Evolutionary conservation across 2,888 invertebrate species (phyloP).

Genomic region (Argyresthia albistria): DNA sequence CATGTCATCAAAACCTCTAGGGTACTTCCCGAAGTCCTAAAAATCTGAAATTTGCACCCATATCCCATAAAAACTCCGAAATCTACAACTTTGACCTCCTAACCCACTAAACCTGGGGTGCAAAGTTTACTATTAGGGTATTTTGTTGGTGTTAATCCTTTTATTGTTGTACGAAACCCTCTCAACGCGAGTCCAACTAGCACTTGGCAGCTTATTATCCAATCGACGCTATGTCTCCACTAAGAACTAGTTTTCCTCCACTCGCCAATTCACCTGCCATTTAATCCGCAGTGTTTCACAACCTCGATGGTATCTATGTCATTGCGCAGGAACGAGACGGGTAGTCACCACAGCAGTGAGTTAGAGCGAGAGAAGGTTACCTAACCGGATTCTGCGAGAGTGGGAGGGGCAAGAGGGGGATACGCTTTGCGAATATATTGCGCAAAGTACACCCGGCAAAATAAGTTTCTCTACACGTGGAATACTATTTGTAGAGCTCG

Average conservation of each 20-base stretch:
- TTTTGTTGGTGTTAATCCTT: too few species aligned
- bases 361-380: conserved; percentile 23
- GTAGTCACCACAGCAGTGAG: conserved; percentile 15
- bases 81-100: too few species aligned
- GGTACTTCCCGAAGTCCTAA: too few species aligned
- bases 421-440: conserved; percentile 68
- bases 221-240: too few species aligned
- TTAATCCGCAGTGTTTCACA: conserved; percentile 72
- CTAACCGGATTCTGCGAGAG: conserved; percentile 60
- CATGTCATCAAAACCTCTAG: too few species aligned
- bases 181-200: too few species aligned
- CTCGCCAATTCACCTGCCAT: conserved; percentile 65
- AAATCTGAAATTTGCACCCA: too few species aligned
- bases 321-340: conserved; percentile 38
- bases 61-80: too few species aligned
- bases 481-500: neutral
- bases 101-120: too few species aligned
- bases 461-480: conserved; percentile 35
- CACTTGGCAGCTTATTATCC: too few species aligned
- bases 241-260: conserved; percentile 55
- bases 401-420: conserved; percentile 48
- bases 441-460: conserved; percentile 58
- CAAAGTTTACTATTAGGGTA: too few species aligned
- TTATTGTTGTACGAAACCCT: too few species aligned
- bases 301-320: conserved; percentile 64